Base-by-base conservation (phyloP, 2,888 invertebrate genomes). In the Mimumesa dahlbomi region DNA sequence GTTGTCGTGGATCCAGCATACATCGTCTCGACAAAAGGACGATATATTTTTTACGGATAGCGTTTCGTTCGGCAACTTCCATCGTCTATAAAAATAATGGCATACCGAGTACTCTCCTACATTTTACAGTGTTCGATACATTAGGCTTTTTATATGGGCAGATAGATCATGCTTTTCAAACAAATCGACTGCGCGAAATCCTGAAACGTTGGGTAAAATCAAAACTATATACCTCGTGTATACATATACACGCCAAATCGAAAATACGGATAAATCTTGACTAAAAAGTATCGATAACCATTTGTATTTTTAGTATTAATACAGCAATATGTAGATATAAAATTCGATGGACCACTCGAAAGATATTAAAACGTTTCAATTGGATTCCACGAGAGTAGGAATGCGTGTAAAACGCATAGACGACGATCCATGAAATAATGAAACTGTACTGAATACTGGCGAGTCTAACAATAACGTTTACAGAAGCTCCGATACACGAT, bases 31-130 rank as follows among this genome's bases (percentile, higher is more conserved):
- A 80, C 77, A 61, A 71, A 68, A 59, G 65, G 67, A 76, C 67
- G 68, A 76, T 74, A 77, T 74, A 82, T 79, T 77, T 80, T 66
- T 68, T 72, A 75, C 49, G 58, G 62, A 68, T 66, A 57, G 40
- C 68, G 46, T 57, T 48, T 59, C 63, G 50, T 43, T 34, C 65
- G 52, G 16, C 67, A 58, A 22, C 65, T 34, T 46, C 63, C 70
- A 19, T 66, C 69, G 40, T 58, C 72, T 42, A 57, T 69, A 68
- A 79, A 78, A 46, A 52, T 56, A 36, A 72, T 31, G 45, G 57
- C 66, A 31, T 38, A 43, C 69, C 56, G 21, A 61, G 70, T 59
- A 59, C 62, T 71, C 53, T 49, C n/a, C 65, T n/a, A 63, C 65
- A 43, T 48, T 75, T 58, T 66, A 25, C 43, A 49, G n/a, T 50